Evolutionary conservation across 2,113 vertebrate genomes (phyloP).

Genomic region (Sterna hirundo): DNA sequence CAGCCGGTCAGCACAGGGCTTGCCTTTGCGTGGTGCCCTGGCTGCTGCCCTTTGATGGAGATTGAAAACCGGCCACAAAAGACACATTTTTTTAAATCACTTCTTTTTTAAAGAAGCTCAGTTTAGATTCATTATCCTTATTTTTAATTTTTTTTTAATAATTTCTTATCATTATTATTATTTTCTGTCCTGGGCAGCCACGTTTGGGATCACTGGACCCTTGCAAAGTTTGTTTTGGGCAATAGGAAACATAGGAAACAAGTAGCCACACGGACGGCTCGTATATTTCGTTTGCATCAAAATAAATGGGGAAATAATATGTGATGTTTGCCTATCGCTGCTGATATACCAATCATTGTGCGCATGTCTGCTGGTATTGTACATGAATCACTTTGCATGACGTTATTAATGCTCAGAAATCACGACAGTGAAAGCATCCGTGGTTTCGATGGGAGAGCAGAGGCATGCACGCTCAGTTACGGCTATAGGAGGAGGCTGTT

Average conservation of each 20-base stretch:
- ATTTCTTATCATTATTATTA: not conserved
- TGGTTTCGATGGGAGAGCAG: not conserved
- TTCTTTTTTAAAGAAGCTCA: not conserved
- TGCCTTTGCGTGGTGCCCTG: not conserved
- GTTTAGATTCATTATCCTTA: not conserved
- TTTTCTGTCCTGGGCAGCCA: not conserved
- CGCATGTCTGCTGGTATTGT: not conserved
- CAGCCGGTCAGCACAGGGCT: not conserved
- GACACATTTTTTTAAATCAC: not conserved
- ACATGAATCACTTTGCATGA: not conserved
- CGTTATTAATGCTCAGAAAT: slow-evolving; percentile 5
- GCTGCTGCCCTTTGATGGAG: not conserved
- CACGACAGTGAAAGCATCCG: not conserved
- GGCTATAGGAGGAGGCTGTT: not conserved
- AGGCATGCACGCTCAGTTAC: accelerated
- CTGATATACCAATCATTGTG: not conserved
- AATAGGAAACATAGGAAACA: not conserved
- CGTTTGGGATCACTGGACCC: not conserved
- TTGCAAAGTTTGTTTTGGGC: not conserved
- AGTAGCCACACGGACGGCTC: not conserved
- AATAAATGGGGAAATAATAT: not conserved
- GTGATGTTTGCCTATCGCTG: not conserved
- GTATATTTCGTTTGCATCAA: not conserved
- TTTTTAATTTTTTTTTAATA: too few relatives aligned
- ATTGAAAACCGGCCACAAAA: not conserved